A percentile compares a stretch with the other conserved stretches of the same genome.
These are phyloP conservation scores for Myripristis jacobus DNA, from an alignment of 2,797 vertebrate genomes.

Conservation along the genomic window DNA sequence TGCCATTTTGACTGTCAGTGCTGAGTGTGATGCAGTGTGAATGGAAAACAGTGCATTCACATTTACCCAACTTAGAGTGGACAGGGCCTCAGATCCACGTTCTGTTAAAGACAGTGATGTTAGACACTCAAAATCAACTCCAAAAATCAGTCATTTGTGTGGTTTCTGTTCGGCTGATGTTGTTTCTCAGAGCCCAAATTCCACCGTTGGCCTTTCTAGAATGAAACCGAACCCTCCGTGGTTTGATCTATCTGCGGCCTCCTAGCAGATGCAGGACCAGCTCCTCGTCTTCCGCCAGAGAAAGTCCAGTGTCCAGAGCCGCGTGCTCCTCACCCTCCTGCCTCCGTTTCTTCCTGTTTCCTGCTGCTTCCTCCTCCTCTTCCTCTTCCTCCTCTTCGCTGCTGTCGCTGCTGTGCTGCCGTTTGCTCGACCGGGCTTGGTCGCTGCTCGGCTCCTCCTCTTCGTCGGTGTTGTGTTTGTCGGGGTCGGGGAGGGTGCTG, in stretches of 20 bases:
- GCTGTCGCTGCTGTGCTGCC: constrained; percentile 45
- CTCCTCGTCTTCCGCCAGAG: constrained; percentile 77
- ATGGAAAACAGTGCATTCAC: no score
- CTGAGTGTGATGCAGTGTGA: no score
- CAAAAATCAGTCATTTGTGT: no score
- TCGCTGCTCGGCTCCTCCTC: constrained; percentile 13
- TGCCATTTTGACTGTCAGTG: no score
- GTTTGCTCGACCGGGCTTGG: constrained; percentile 20
- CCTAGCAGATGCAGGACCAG: constrained; percentile 72
- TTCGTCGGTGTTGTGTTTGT: constrained; percentile 20
- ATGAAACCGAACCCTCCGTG: no score
- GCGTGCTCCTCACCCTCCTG: constrained; percentile 11
- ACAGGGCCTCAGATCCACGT: no score
- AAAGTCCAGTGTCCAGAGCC: constrained; percentile 73
- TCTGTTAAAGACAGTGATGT: no score
- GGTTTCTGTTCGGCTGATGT: no score
- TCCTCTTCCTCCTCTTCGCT: constrained; percentile 45
- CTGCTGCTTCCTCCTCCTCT: constrained; percentile 14
- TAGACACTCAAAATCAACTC: no score
- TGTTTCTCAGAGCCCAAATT: no score
- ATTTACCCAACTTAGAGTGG: no score
- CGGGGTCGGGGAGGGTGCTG: constrained; percentile 71
- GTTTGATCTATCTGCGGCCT: constrained; percentile 50
- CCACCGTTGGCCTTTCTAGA: no score
- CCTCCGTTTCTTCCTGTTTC: constrained; percentile 49